Evolutionary conservation across 2,888 invertebrate genomes (phyloP), one percentile per base, ranked within the genome.

Genomic region (Beris morrisii): DNA sequence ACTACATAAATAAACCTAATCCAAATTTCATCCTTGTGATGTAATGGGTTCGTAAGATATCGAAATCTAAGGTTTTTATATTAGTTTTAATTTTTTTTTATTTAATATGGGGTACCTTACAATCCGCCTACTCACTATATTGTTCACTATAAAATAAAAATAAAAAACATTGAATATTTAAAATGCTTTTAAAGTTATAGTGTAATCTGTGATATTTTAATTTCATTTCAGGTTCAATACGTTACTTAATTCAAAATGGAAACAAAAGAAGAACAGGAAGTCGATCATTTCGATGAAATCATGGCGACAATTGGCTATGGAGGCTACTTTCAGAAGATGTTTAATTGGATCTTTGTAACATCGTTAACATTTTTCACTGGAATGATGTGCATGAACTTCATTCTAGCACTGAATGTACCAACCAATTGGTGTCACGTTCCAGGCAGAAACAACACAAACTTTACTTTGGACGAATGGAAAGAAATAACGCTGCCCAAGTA

Each of bases 401-500:
- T 85, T 43, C 75, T 86, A 71, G 83, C 84, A 28, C 74, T 86
- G 64, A 82, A 83, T 66, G 81, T 83, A 58, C 85, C 86, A 4
- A 83, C 85, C 54, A 85, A 86, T 74, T 85, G 84, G 84, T 86
- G 86, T 70, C 75, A 78, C 58, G 84, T 86, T 13, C 83, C 84
- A 1, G 84, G 85, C 31, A 75, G 81, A 56, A 80, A 83, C 53
- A 69, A 69, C 4, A 82, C 82, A 11, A 83, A 84, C 74, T 78
- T 79, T 48, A 79, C 83, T 0, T 12, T 79, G 9, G 79, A 81
- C 5, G 75, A 83, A 69, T 86, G 86, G 85, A 83, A 82, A 68
- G 74, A 76, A 43, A 66, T 84, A 9, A 84, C 84, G 11, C 73
- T 86, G 71, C 86, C 86, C 44, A 80, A 76, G 84, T 85, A 78